These are phyloP conservation scores for Drosophila ogumai DNA, from an alignment of 1,140 invertebrate genomes.

Conservation along the genomic window DNA sequence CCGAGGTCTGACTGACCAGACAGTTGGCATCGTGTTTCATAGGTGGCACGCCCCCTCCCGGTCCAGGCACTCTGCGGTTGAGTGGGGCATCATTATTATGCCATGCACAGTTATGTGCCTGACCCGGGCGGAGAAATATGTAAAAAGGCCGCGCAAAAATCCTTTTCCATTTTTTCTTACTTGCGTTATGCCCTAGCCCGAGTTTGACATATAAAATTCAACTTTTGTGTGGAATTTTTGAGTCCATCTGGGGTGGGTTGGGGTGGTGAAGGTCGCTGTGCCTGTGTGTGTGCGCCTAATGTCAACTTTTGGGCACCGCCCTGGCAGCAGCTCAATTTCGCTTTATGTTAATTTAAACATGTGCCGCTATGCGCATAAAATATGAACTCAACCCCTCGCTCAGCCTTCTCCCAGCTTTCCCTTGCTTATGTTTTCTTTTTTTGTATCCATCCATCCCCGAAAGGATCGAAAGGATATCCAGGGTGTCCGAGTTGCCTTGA, in stretches of 20 bases:
- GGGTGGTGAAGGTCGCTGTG: constrained; percentile 19
- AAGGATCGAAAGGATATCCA: constrained; percentile 30
- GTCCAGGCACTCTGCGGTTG: constrained; percentile 30
- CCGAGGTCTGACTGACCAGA: constrained; percentile 36
- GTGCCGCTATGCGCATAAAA: constrained; percentile 83
- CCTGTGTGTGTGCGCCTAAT: constrained; percentile 59
- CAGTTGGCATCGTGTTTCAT: constrained; percentile 46
- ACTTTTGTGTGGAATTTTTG: constrained; percentile 78
- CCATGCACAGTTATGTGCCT: constrained; percentile 81
- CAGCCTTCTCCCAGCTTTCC: constrained; percentile 7
- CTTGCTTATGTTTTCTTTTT: constrained; percentile 9
- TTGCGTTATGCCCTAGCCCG: constrained; percentile 23
- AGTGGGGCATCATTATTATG: constrained; percentile 76
- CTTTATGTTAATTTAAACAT: constrained; percentile 84
- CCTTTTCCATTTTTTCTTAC: constrained; percentile 53
- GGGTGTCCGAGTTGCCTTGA: constrained; percentile 39
- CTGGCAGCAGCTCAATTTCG: constrained; percentile 77
- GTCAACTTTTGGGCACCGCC: constrained; percentile 68
- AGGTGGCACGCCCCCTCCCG: constrained; percentile 39
- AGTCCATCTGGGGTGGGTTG: constrained; percentile 30
- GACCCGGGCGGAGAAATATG: constrained; percentile 68
- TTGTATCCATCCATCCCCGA: constrained; percentile 2
- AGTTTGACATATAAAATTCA: constrained; percentile 72
- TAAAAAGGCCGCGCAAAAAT: constrained; percentile 75
- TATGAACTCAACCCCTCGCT: constrained; percentile 62